Conservation (phyloP, 2,113 vertebrate genomes). For the Gulo gulo region DNA sequence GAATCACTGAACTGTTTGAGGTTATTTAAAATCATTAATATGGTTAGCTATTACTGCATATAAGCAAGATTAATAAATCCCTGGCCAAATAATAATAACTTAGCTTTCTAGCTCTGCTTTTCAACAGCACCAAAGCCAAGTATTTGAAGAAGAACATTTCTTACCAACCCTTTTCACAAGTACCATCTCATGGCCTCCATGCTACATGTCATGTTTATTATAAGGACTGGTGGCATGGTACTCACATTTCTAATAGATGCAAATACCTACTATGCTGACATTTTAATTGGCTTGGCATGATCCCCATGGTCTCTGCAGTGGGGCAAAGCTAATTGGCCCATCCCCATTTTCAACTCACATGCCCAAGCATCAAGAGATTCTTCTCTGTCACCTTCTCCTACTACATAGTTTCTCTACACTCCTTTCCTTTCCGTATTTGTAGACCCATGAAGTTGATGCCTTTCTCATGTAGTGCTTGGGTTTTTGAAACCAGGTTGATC, state of each 20-base stretch:
- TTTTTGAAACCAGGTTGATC: neutral
- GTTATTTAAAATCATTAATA: neutral
- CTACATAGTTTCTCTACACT: neutral
- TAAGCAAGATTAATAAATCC: neutral
- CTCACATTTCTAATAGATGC: neutral
- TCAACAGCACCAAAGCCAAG: neutral
- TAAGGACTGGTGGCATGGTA: neutral
- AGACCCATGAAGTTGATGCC: neutral
- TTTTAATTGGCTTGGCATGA: neutral
- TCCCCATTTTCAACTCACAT: neutral
- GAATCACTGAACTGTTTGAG: neutral
- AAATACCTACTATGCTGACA: neutral
- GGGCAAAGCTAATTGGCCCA: neutral
- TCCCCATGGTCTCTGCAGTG: neutral
- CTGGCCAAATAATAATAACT: neutral
- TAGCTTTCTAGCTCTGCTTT: neutral
- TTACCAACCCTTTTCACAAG: neutral
- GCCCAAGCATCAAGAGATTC: neutral
- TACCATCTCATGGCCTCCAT: neutral
- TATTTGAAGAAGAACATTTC: neutral
- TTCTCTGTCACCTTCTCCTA: neutral
- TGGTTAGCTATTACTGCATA: neutral
- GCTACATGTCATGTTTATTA: neutral
- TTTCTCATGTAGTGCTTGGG: neutral
- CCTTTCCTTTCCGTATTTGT: neutral